These are phyloP conservation scores for Eurypyga helias DNA, from an alignment of 2,113 vertebrate genomes.

Conservation along the genomic window DNA sequence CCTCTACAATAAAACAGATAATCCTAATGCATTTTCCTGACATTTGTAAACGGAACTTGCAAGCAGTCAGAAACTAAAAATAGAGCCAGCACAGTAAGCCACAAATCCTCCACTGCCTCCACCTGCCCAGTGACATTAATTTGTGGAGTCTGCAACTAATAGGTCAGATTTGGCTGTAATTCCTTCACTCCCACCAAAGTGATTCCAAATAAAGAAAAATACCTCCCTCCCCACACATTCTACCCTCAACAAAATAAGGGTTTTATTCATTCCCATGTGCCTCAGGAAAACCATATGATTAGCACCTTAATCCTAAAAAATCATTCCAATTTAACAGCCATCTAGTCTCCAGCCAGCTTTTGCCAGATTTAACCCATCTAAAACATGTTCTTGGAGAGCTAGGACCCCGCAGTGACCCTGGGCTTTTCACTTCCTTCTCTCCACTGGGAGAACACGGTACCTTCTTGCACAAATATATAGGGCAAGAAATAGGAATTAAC, in stretches of 20 bases:
- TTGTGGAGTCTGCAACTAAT: neutral
- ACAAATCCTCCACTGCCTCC: neutral
- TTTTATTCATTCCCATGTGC: neutral
- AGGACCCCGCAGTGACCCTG: neutral
- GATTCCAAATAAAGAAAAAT: neutral
- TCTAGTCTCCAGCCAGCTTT: neutral
- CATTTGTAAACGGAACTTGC: constrained; percentile 34
- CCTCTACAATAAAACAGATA: constrained; percentile 12
- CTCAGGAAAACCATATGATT: neutral
- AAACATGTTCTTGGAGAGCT: neutral
- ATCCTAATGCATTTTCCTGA: constrained; percentile 46
- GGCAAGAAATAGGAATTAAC: neutral
- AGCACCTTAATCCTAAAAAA: neutral
- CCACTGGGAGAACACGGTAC: neutral
- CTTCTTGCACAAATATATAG: neutral
- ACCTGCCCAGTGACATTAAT: neutral
- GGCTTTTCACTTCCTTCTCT: neutral
- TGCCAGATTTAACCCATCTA: neutral
- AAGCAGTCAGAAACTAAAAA: constrained; percentile 55
- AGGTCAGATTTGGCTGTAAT: neutral
- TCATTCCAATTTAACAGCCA: neutral
- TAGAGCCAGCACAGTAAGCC: constrained; percentile 24
- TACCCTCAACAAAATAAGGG: neutral
- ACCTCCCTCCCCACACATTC: neutral
- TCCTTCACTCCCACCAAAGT: neutral